Conservation (phyloP, 1,140 invertebrate genomes). For the Araneus ventricosus region DNA sequence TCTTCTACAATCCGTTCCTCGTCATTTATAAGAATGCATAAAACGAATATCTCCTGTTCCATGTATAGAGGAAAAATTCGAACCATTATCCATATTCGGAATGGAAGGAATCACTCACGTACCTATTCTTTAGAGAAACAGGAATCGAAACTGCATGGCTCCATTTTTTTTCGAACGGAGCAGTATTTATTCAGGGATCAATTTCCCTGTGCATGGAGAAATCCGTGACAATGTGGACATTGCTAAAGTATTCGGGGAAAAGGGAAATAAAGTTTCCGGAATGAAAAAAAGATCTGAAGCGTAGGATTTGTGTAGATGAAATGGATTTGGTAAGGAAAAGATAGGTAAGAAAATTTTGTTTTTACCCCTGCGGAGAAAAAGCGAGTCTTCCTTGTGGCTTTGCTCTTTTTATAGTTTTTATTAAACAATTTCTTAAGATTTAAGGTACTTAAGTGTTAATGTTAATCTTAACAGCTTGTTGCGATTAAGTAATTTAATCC, state of each 20-base stretch:
- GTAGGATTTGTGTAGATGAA: neutral
- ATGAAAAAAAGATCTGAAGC: neutral
- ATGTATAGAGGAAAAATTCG: neutral
- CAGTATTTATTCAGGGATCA: constrained; percentile 5
- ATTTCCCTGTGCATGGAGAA: neutral
- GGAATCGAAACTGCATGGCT: neutral
- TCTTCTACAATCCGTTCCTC: too few species aligned
- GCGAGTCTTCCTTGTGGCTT: too few species aligned
- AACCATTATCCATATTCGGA: neutral
- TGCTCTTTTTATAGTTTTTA: too few species aligned
- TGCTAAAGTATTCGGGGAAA: neutral
- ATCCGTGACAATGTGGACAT: neutral
- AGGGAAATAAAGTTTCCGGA: neutral
- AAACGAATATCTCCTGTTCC: constrained; percentile 31
- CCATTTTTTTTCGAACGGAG: neutral
- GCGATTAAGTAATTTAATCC: too few species aligned
- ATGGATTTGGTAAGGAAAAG: neutral
- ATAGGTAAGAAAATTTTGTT: too few species aligned
- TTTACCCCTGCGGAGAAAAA: too few species aligned
- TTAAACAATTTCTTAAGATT: too few species aligned
- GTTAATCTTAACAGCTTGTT: too few species aligned
- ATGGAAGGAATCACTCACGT: constrained; percentile 35
- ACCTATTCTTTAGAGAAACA: neutral
- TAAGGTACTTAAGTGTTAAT: too few species aligned
- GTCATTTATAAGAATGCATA: constrained; percentile 5